A percentile compares a stretch with the other conserved stretches of the same genome.
Conservation (phyloP, 1,140 invertebrate genomes). For the Gryon sp. region DNA sequence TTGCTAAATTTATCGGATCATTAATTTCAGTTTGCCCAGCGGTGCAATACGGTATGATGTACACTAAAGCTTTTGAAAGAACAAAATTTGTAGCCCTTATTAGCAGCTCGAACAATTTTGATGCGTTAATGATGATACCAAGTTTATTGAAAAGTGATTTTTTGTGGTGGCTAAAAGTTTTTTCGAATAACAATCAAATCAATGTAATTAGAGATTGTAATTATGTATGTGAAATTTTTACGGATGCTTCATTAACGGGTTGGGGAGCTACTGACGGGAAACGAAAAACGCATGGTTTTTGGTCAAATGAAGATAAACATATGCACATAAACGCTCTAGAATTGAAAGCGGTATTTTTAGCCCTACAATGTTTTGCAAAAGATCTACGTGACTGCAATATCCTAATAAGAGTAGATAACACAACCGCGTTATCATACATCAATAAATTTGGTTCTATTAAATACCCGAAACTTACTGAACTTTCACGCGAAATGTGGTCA, state of each 20-base stretch:
- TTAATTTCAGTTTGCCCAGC: neutral
- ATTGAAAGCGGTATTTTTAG: neutral
- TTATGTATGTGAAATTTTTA: neutral
- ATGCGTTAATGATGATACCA: neutral
- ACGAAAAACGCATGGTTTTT: neutral
- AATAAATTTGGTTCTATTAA: conserved; percentile 8
- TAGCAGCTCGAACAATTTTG: neutral
- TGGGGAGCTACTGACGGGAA: neutral
- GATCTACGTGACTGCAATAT: neutral
- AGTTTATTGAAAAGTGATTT: neutral
- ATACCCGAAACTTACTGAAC: neutral
- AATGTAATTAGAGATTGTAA: neutral
- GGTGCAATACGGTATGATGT: neutral
- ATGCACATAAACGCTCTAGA: neutral
- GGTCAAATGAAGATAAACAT: neutral
- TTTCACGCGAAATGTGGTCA: neutral
- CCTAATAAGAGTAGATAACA: neutral
- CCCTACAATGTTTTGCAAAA: neutral
- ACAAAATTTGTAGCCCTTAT: neutral
- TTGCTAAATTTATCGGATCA: neutral
- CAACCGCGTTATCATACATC: neutral
- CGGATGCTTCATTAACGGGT: neutral
- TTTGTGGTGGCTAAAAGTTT: neutral
- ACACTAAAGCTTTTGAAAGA: neutral
- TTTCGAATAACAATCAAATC: neutral